These are phyloP conservation scores for Myrmecobius fasciatus DNA, from an alignment of 2,113 vertebrate genomes.

Conservation along the genomic window DNA sequence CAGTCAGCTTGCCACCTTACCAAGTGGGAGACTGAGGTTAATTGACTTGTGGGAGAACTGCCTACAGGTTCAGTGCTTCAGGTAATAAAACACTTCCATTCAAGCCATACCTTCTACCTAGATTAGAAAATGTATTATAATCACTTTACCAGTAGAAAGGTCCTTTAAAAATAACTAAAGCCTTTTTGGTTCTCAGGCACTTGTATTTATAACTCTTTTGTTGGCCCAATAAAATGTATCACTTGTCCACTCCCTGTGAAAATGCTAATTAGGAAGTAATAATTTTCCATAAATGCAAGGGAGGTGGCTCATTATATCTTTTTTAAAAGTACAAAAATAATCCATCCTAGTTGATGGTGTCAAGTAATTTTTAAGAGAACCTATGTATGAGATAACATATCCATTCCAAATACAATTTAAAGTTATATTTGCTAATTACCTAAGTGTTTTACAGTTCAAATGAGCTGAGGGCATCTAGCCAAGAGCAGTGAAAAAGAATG, in stretches of 20 bases:
- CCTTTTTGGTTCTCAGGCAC: conserved; percentile 42
- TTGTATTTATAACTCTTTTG: conserved; percentile 51
- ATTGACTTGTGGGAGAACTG: conserved; percentile 49
- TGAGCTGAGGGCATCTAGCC: conserved; percentile 60
- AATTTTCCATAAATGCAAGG: conserved; percentile 56
- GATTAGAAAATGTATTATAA: not conserved
- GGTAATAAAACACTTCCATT: conserved; percentile 20
- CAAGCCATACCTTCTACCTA: conserved; percentile 26
- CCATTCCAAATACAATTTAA: conserved; percentile 66
- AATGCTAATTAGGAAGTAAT: conserved; percentile 64
- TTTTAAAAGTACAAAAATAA: conserved; percentile 48
- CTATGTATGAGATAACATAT: conserved; percentile 53
- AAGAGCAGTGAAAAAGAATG: conserved; percentile 61
- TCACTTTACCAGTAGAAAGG: conserved; percentile 23
- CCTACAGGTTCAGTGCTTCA: not conserved
- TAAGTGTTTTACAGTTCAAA: conserved; percentile 57
- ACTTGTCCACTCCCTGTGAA: conserved; percentile 50
- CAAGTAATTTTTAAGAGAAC: conserved; percentile 69
- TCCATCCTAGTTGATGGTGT: conserved; percentile 32
- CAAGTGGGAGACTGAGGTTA: conserved; percentile 30
- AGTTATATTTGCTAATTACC: conserved; percentile 69
- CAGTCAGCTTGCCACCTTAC: not conserved
- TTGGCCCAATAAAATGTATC: conserved; percentile 51
- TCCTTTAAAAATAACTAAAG: conserved; percentile 51
- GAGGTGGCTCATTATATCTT: conserved; percentile 24